Percentiles rank a stretch among this genome's conserved stretches.
phyloP scores from a whole-genome alignment of 1,140 invertebrate genomes.

The Oryzaephilus surinamensis region DNA sequence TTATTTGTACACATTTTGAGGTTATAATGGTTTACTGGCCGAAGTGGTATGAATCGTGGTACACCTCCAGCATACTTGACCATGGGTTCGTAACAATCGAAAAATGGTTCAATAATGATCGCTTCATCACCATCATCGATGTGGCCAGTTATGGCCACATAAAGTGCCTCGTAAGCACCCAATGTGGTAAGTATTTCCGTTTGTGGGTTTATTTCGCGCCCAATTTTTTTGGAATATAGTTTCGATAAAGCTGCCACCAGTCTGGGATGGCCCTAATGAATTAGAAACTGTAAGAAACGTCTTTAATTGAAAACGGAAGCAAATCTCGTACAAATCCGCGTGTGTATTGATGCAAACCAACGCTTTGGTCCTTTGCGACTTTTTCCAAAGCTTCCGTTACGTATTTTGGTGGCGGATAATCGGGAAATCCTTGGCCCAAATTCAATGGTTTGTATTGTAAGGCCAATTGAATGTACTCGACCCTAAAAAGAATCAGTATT shows the following conservation, averaged over 20 bases:
- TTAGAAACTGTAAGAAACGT: conserved; percentile 26
- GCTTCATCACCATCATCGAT: conserved; percentile 81
- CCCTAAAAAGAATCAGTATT: conserved; percentile 50
- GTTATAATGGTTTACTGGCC: conserved; percentile 52
- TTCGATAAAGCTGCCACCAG: conserved; percentile 75
- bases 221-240: conserved; percentile 73
- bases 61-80: conserved; percentile 76
- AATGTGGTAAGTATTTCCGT: conserved; percentile 75
- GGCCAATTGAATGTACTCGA: conserved; percentile 87
- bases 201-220: conserved; percentile 45
- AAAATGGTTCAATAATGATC: conserved; percentile 97
- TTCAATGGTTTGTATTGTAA: conserved; percentile 84
- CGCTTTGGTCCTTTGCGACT: conserved; percentile 56
- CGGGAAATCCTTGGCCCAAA: conserved; percentile 96
- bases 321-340: conserved; percentile 59
- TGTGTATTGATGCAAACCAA: conserved; percentile 84
- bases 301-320: not conserved
- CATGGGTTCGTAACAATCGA: conserved; percentile 97
- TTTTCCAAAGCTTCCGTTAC: conserved; percentile 69
- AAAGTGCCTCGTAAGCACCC: conserved; percentile 92
- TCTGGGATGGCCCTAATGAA: conserved; percentile 66
- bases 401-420: conserved; percentile 78
- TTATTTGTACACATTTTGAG: not conserved
- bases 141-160: conserved; percentile 67
- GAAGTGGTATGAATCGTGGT: conserved; percentile 78